phyloP scores from a whole-genome alignment of 1,140 invertebrate genomes.

The Bradynema listronoti region DNA sequence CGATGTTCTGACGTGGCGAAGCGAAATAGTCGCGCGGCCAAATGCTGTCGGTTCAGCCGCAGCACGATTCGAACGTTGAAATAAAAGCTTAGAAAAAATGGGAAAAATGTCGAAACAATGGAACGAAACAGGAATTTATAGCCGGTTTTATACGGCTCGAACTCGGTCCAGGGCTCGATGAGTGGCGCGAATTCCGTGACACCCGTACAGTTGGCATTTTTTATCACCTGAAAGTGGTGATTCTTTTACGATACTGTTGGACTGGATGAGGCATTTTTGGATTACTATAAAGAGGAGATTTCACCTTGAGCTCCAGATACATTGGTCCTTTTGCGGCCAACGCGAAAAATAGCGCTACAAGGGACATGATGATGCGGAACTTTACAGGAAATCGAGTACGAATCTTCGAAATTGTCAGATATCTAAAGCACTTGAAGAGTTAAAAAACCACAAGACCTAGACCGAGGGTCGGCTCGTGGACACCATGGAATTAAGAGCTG shows the following conservation, averaged over 20 bases:
- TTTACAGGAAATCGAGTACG: conserved; percentile 31
- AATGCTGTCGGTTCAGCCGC: conserved; percentile 44
- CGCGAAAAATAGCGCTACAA: conserved; percentile 36
- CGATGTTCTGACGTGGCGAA: conserved; percentile 52
- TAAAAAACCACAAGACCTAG: neutral
- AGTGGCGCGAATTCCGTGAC: conserved; percentile 37
- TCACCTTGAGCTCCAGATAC: conserved; percentile 48
- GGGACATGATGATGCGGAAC: conserved; percentile 30
- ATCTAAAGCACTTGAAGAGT: neutral
- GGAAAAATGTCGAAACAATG: conserved; percentile 46
- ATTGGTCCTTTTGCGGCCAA: conserved; percentile 44
- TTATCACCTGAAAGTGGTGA: conserved; percentile 38
- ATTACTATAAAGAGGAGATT: neutral
- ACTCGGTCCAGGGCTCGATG: conserved; percentile 33
- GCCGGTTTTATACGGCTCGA: conserved; percentile 43
- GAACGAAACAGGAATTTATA: conserved; percentile 50
- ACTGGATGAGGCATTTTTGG: neutral
- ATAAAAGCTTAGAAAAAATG: conserved; percentile 44
- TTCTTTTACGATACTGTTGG: too few species aligned
- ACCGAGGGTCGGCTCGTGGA: too few species aligned
- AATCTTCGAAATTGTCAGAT: conserved; percentile 49
- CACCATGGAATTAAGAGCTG: too few species aligned
- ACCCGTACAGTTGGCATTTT: conserved; percentile 49
- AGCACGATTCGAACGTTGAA: conserved; percentile 48
- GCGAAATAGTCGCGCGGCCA: conserved; percentile 46